Base-by-base conservation (phyloP, 2,888 invertebrate species). In the Pristionchus mayeri region DNA sequence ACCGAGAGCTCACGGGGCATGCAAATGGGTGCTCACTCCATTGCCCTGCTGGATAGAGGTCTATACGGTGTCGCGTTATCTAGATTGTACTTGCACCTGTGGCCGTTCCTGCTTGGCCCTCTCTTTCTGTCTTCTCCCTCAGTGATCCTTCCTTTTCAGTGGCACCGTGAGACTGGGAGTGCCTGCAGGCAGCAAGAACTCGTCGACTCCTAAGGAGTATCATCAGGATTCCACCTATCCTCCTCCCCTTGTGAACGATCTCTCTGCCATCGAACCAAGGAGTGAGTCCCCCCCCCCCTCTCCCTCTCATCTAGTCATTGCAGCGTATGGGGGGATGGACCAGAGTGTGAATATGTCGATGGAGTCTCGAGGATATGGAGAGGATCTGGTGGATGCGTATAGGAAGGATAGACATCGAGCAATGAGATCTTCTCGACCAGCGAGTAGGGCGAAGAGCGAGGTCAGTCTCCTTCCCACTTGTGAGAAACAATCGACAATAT, bases 351-450 rank as follows among this genome's bases (percentile, higher is more conserved):
- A 82, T 48, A 63, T 63, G 60, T 63, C 81, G 30, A 30, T 82
- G 30, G 63, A 60, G 27, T 82, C 81, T 21, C 60, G 63, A 48
- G 81, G 81, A 82, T 84, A 84, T 21, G 84, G 84, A 7, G 84
- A 84, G 54, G 84, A 84, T 54, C 6, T 75, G 2, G 84, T 84
- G 52, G 27, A 84, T 52, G 52, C 52, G 1, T 24, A 50, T 21
- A 71, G 84, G 54, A 82, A 67, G 50, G 82, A 82, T 27, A 30
- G 84, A 71, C 81, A 84, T 54, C 30, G 84, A 52, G 40, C 21
- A 2, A 3, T 34, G 48, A 44, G 82, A 44, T 67, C 60, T 4
- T 82, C 60, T 9, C 18, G 84, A 54, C 84, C 84, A 6, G 71
- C 52, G 1, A 52, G 52, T 52, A 30, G 84, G n/a, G 84, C 84